These are phyloP conservation scores for Actinemys pallida DNA, from an alignment of 2,113 vertebrate species.

Conservation along the genomic window DNA sequence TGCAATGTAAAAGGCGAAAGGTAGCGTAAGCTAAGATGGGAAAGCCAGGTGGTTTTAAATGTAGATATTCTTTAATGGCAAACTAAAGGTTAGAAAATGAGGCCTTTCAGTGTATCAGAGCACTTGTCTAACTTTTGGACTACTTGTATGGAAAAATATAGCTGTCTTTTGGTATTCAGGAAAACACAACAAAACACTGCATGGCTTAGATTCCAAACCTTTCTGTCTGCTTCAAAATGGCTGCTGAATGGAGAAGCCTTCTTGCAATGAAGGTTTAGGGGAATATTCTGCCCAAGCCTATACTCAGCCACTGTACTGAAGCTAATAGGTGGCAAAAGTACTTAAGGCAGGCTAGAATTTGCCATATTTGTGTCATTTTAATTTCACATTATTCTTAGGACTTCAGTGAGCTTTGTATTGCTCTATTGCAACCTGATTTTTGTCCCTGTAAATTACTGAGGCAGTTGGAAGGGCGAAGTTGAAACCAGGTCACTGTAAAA, in stretches of 20 bases:
- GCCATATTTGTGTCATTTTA: neutral
- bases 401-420: neutral
- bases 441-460: neutral
- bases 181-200: rapidly evolving
- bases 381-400: neutral
- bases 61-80: neutral
- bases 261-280: neutral
- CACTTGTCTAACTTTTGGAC: neutral
- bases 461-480: neutral
- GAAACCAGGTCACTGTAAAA: neutral
- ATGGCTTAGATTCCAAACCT: neutral
- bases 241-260: neutral
- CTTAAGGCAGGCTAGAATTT: neutral
- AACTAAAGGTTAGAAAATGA: neutral
- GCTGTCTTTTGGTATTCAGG: neutral
- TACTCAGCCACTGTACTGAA: neutral
- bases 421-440: neutral
- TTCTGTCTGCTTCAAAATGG: neutral
- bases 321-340: neutral
- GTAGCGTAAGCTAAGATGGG: neutral
- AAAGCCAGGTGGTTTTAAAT: neutral
- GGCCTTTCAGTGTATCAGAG: neutral
- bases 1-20: neutral
- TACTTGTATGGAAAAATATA: neutral
- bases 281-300: neutral